Percentiles rank a stretch among this genome's conserved stretches.
Evolutionary conservation across 1,140 invertebrate genomes (phyloP).

Genomic region (Monochamus saltuarius): DNA sequence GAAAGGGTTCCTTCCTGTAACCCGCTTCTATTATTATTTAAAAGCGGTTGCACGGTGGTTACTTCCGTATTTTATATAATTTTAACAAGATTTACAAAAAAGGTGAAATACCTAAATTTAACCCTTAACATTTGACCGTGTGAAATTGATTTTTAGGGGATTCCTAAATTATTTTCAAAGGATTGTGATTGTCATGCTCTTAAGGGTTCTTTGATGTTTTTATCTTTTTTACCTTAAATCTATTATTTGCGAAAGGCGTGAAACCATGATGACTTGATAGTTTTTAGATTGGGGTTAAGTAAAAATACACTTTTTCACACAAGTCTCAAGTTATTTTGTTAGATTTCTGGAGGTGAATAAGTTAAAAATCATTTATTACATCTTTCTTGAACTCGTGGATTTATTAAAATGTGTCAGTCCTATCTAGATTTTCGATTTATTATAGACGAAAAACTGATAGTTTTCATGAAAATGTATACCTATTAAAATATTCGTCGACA

Average conservation of each 20-base stretch:
- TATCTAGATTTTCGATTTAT: too few species aligned
- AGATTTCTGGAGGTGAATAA: too few species aligned
- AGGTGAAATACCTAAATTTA: slow-evolving; percentile 32
- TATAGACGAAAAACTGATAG: too few species aligned
- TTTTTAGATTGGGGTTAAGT: too few species aligned
- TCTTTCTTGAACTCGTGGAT: too few species aligned
- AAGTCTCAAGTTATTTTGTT: too few species aligned
- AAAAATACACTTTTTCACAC: too few species aligned
- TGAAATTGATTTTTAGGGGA: slow-evolving; percentile 36
- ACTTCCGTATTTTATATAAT: slow-evolving; percentile 39
- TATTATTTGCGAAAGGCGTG: slow-evolving; percentile 12
- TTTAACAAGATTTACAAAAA: slow-evolving; percentile 43
- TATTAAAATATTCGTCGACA: too few species aligned
- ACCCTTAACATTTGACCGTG: slow-evolving; percentile 38
- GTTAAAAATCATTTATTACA: too few species aligned
- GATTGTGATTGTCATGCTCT: slow-evolving; percentile 9
- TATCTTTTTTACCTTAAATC: slow-evolving; percentile 14
- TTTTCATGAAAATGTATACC: too few species aligned
- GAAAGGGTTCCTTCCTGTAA: slow-evolving; percentile 28
- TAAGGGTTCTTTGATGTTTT: slow-evolving; percentile 24
- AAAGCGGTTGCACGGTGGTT: slow-evolving; percentile 40
- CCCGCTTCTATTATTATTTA: slow-evolving; percentile 30
- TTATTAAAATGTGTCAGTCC: too few species aligned
- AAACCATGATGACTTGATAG: neutral
- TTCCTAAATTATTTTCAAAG: slow-evolving; percentile 18